Evolutionary conservation across 2,113 vertebrate species (phyloP), one percentile per base, ranked within the genome.

Genomic region (Crocuta crocuta): DNA sequence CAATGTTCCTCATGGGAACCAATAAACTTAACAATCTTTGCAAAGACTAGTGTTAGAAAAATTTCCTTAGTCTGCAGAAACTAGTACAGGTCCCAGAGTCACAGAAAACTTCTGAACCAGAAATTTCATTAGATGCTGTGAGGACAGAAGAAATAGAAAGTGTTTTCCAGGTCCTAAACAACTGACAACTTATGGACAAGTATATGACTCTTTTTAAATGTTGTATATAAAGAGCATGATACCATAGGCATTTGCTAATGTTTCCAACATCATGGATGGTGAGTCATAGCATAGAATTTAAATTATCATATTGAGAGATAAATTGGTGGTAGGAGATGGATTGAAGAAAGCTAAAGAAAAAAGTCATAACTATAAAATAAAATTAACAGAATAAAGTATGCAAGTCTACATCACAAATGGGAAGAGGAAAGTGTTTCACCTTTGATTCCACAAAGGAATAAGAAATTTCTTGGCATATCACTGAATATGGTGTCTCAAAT

Each of bases 51-150:
- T 15, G 7, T 86, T 63, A 66, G 35, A 78, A 74, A 89, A 93
- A 10, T 31, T 43, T 74, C 81, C n/a, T 92, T 50, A 33, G 4
- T 79, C 17, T 50, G 5, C 85, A 55, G 10, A 16, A 94, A 89
- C 33, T 6, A 83, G 5, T 19, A 50, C 61, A 28, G 12, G 26
- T 89, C 33, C 45, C 58, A 84, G 13, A 68, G 21, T 80, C 92
- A 95, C 10, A 78, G 73, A 79, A 93, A 93, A 97, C 58, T 92
- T 93, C 79, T 65, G 3, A 66, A 78, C n/a, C 63, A 93, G 70
- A 73, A 78, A 68, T 73, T 81, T 66, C 28, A 13, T 33, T 39
- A 76, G 28, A 31, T 85, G 3, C 33, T 70, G n/a, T 92, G n/a
- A 55, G 35, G 28, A 8, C 21, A 66, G 33, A 24, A 94, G 79